Conservation (phyloP, 2,888 invertebrate genomes). For the Cactoblastis cactorum region DNA sequence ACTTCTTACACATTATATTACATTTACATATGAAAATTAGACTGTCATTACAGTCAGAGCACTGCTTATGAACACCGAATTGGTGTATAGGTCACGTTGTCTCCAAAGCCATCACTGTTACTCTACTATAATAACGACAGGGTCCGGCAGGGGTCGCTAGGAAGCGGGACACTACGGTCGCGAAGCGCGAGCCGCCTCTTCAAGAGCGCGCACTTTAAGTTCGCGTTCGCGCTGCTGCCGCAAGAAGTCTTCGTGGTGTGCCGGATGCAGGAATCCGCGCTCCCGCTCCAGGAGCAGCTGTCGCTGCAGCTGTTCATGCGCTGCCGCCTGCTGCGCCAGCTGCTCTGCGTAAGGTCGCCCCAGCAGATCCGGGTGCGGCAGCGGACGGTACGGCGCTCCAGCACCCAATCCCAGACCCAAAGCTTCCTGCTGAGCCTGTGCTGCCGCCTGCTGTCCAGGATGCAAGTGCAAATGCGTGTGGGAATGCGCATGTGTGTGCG, state of each 20-base stretch:
- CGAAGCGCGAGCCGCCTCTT: constrained; percentile 88
- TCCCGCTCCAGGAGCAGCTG: constrained; percentile 91
- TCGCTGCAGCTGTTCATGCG: constrained; percentile 91
- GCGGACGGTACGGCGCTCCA: constrained; percentile 80
- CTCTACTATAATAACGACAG: constrained; percentile 37
- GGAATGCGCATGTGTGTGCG: constrained; percentile 94
- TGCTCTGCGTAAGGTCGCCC: constrained; percentile 91
- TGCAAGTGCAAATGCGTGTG: constrained; percentile 91
- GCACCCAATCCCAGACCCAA: constrained; percentile 56
- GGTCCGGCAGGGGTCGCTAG: constrained; percentile 21
- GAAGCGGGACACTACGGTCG: constrained; percentile 52
- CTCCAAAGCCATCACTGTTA: constrained; percentile 33
- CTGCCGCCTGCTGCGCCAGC: constrained; percentile 87
- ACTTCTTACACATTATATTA: constrained; percentile 24
- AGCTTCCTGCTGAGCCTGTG: constrained; percentile 83
- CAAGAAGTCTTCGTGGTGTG: constrained; percentile 76
- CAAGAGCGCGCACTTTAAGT: constrained; percentile 90
- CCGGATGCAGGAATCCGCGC: constrained; percentile 81
- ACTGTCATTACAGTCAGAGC: background rate
- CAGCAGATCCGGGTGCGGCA: constrained; percentile 88
- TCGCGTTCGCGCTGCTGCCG: constrained; percentile 91
- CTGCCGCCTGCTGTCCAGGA: constrained; percentile 85
- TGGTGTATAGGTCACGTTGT: background rate
- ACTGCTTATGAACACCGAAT: constrained; percentile 13
- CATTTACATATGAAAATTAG: constrained; percentile 4